These are phyloP conservation scores for Microplitis mediator DNA, from an alignment of 1,140 invertebrate genomes.

Conservation along the genomic window DNA sequence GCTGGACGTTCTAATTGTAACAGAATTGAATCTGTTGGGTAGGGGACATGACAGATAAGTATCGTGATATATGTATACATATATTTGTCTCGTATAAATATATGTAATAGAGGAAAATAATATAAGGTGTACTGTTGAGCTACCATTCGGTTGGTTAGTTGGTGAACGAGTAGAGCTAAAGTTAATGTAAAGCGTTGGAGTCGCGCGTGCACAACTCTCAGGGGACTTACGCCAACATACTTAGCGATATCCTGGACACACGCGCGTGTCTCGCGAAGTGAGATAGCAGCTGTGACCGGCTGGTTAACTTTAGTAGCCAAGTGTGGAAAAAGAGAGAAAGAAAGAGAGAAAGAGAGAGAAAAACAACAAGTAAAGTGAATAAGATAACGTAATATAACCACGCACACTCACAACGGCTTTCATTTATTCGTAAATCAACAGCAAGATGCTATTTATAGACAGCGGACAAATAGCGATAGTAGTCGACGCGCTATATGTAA, in stretches of 20 bases:
- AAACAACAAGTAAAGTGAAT: conserved; percentile 8
- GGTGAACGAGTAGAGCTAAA: not conserved
- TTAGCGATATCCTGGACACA: conserved; percentile 4
- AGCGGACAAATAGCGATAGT: conserved; percentile 55
- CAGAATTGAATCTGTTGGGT: too few species aligned
- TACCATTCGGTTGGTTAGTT: not conserved
- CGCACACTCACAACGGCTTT: conserved; percentile 39
- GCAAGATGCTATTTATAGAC: conserved; percentile 51
- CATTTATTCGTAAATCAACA: conserved; percentile 59
- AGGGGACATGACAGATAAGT: too few species aligned
- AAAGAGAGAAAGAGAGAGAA: conserved; percentile 18
- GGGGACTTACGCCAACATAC: conserved; percentile 8
- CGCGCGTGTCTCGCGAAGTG: conserved; percentile 14
- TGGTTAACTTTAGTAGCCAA: not conserved
- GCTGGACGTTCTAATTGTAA: too few species aligned
- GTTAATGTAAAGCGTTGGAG: conserved; percentile 1
- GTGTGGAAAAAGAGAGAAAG: not conserved
- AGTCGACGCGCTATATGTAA: conserved; percentile 26
- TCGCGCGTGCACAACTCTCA: conserved; percentile 4
- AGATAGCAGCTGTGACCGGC: not conserved
- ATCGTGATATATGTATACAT: too few species aligned
- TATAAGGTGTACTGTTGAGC: too few species aligned
- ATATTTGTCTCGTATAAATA: too few species aligned
- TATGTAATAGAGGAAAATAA: too few species aligned
- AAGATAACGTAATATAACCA: conserved; percentile 5